A percentile compares a stretch with the other conserved stretches of the same genome.
Evolutionary conservation across 1,140 invertebrate genomes (phyloP).

Genomic region (Ladona fulva): DNA sequence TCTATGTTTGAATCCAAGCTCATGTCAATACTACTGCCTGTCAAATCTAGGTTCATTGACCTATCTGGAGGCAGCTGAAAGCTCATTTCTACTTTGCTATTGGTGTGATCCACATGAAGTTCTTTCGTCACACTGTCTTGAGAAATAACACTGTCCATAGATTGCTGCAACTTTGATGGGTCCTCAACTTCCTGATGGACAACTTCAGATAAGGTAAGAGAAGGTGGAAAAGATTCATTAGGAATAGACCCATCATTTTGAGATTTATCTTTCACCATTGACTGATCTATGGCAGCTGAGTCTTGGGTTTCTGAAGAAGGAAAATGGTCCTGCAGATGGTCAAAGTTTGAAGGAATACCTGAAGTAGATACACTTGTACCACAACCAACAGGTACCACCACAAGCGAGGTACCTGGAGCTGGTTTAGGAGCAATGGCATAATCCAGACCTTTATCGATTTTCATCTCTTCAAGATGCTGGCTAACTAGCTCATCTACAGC

Average conservation of each 20-base stretch:
- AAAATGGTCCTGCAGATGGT: background rate
- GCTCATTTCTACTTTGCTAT: slow-evolving; percentile 13
- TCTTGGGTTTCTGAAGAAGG: background rate
- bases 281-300: background rate
- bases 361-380: background rate
- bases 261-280: background rate
- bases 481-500: slow-evolving; percentile 12
- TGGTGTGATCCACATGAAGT: background rate
- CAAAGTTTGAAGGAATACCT: background rate
- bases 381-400: background rate
- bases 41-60: slow-evolving; percentile 4
- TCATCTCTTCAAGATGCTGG: slow-evolving; percentile 12
- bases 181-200: background rate
- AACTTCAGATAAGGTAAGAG: background rate
- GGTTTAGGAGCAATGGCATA: background rate
- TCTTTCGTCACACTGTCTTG: slow-evolving; percentile 13
- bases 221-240: background rate
- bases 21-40: slow-evolving; percentile 16
- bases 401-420: background rate
- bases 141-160: background rate
- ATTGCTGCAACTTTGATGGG: background rate
- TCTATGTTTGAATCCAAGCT: slow-evolving; percentile 18
- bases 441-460: slow-evolving; percentile 11
- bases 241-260: background rate
- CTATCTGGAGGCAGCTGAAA: slow-evolving; percentile 12